These are phyloP conservation scores for Leucoraja erinaceus DNA, from an alignment of 2,113 vertebrate genomes.

Conservation along the genomic window DNA sequence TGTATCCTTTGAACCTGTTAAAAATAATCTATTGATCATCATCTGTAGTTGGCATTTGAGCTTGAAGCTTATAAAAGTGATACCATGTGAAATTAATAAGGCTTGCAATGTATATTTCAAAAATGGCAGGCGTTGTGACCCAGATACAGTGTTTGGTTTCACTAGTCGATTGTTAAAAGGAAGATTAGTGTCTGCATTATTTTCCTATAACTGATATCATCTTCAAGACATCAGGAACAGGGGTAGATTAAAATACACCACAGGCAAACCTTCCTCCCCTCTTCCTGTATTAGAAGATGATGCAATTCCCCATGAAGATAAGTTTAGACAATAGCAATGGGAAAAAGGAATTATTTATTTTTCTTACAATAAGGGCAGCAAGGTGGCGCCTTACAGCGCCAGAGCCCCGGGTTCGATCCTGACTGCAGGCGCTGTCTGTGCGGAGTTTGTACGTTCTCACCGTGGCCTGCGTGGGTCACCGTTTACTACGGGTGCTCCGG, in stretches of 20 bases:
- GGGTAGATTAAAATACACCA: neutral
- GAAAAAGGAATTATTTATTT: too few species aligned
- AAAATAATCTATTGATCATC: neutral
- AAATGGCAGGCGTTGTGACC: neutral
- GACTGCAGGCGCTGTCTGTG: too few species aligned
- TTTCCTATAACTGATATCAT: slow-evolving; percentile 23
- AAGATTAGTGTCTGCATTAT: neutral
- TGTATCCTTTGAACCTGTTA: neutral
- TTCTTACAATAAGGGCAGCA: too few species aligned
- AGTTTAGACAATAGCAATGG: neutral
- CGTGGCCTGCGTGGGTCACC: too few species aligned
- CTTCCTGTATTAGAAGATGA: neutral
- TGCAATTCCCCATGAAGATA: neutral
- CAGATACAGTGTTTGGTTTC: slow-evolving; percentile 21
- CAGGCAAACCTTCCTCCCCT: neutral
- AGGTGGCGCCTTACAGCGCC: too few species aligned
- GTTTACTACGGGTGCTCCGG: too few species aligned
- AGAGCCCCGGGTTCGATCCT: too few species aligned
- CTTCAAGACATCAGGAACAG: slow-evolving; percentile 4
- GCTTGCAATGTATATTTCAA: neutral
- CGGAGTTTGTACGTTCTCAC: too few species aligned
- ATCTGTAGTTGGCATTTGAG: neutral
- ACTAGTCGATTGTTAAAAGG: slow-evolving; percentile 25
- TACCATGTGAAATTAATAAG: neutral
- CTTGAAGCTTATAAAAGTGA: slow-evolving; percentile 1